Conservation (phyloP, 2,113 vertebrate genomes). For the Jacana jacana region DNA sequence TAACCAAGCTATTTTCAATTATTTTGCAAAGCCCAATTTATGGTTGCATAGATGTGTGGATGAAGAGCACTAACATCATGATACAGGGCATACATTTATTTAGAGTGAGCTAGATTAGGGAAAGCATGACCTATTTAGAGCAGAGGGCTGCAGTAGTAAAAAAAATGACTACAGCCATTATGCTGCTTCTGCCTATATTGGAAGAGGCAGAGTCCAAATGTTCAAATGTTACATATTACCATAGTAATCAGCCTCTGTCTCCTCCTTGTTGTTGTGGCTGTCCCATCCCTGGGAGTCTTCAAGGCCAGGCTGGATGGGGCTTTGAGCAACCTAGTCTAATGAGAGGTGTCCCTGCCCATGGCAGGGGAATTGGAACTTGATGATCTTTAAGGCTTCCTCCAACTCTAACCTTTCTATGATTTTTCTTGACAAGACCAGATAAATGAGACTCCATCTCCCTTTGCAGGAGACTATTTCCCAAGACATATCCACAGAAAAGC, state of each 20-base stretch:
- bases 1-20: background rate
- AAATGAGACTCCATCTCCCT: background rate
- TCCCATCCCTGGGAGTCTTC: too few relatives aligned
- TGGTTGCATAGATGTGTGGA: background rate
- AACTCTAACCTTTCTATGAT: too few relatives aligned
- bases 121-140: background rate
- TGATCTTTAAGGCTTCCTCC: too few relatives aligned
- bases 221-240: background rate
- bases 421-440: fast-evolving
- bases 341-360: too few relatives aligned
- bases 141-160: background rate
- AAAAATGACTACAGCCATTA: background rate
- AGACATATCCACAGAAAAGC: background rate
- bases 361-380: too few relatives aligned
- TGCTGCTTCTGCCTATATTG: background rate
- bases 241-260: background rate
- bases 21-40: background rate
- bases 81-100: background rate
- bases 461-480: background rate
- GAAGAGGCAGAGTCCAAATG: background rate
- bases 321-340: too few relatives aligned
- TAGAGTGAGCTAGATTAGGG: background rate
- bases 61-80: fast-evolving
- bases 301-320: too few relatives aligned
- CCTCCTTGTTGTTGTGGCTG: background rate